Conservation (phyloP, 1,140 invertebrate species). For the Ceratosolen fusciceps region DNA sequence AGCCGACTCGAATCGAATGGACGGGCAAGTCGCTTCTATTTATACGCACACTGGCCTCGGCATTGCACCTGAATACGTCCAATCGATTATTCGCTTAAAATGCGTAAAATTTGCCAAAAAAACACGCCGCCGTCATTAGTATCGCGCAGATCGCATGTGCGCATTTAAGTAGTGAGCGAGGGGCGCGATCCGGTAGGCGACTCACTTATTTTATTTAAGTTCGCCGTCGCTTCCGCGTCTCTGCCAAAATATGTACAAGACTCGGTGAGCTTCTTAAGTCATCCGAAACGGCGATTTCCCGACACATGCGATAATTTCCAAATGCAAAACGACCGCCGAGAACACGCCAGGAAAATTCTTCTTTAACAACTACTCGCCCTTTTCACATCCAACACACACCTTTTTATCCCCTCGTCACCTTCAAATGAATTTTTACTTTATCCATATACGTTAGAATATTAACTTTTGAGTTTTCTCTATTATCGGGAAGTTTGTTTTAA, state of each 20-base stretch:
- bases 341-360: neutral
- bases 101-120: too few relatives aligned
- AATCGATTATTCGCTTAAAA: too few relatives aligned
- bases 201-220: slow-evolving; percentile 38
- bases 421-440: neutral
- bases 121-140: too few relatives aligned
- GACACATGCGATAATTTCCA: neutral
- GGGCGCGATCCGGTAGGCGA: neutral
- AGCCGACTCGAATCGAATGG: too few relatives aligned
- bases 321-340: slow-evolving; percentile 4
- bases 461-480: too few relatives aligned
- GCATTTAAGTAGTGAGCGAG: neutral
- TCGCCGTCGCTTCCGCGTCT: neutral
- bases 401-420: neutral
- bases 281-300: neutral
- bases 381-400: too few relatives aligned
- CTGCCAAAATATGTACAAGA: slow-evolving; percentile 42
- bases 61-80: too few relatives aligned
- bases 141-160: neutral
- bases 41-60: too few relatives aligned
- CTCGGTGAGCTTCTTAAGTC: neutral
- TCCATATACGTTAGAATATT: too few relatives aligned
- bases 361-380: too few relatives aligned
- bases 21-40: too few relatives aligned
- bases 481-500: too few relatives aligned